Base-by-base conservation (phyloP, 2,888 invertebrate species). In the Ophion ellenae region DNA sequence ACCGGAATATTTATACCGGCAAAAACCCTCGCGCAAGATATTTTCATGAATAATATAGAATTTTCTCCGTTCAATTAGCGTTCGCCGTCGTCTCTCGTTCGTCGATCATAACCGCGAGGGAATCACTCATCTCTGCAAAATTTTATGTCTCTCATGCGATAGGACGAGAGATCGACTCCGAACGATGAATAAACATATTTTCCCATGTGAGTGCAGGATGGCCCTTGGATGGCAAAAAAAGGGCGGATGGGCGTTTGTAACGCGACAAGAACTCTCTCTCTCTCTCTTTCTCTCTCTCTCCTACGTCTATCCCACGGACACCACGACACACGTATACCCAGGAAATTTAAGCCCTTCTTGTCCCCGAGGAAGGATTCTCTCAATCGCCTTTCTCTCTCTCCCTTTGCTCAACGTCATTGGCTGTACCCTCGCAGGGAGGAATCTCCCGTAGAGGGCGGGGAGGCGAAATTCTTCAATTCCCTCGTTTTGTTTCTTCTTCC, bases 321-420 rank as follows among this genome's bases (percentile, higher is more conserved):
- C n/a, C 24, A 40, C 14, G 47, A 61, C 20, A 73, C 59, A 69
- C 59, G 20, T 77, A 83, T 83, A 86, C 86, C 86, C 76, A 70
- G 84, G 84, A 85, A 87, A 85, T 88, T 86, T 88, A 66, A 84
- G 83, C 79, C 81, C 87, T 86, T 86, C 85, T 86, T 86, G 67
- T 64, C 69, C 24, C 63, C 67, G 63, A 80, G 40, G 1, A 36
- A 64, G 17, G 66, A 83, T 47, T 40, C 53, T 69, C 69, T 20
- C 73, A 53, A 40, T 77, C 57, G 59, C 28, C 1, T 28, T 40
- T 47, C 36, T 63, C 14, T n/a, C 17, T 59, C 40, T 78, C 74
- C 47, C 47, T 69, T 78, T 81, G 74, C 70, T 61, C 69, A 61
- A 57, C 82, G 78, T 82, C 84, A 84, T 85, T 85, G 81, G 85